Base-by-base conservation (phyloP, 2,888 invertebrate genomes). In the Osmoderma eremita region DNA sequence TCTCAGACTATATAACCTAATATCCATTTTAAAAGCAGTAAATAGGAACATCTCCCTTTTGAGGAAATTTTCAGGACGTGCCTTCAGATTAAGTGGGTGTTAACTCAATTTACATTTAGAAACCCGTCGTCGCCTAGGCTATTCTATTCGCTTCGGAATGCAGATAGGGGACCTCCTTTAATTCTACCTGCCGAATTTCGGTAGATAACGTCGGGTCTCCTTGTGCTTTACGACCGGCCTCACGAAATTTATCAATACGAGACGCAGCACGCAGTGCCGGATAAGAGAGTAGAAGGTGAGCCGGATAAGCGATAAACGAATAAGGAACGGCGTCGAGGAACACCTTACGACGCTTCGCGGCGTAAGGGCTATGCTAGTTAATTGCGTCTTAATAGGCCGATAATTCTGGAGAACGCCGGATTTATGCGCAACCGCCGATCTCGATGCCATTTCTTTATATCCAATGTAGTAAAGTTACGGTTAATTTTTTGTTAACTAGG, bases 111-210 rank as follows among this genome's bases (percentile, higher is more conserved):
- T 61, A 61, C 58, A 61, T 61, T 61, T 45, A 45, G 30, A 61
- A 10, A 45, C 58, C 42, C 18, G 30, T 17, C 18, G 48, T 17
- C 58, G 15, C 58, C 58, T 61, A 61, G 58, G 17, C 58, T 45
- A 45, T 61, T 48, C 45, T 61, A 61, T 61, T 30, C 45, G 30
- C 17, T 48, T 36, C 36, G 58, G 45, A 61, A 61, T 36, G 58
- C 45, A 61, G 58, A 61, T 61, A 61, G 58, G 30, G 17, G 17
- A 30, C 17, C 45, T 48, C 58, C 48, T 61, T 61, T 61, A 61
- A 61, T 61, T 61, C 45, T 61, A 61, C 58, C 58, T 61, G 58
- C 58, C 58, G 58, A 61, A 61, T 61, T 61, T 61, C 45, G 30
- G 45, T 45, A 61, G 58, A 61, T 61, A 61, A 61, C 58, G 45